Conservation (phyloP, 1,140 invertebrate species). For the Drosophila ohnishii region DNA sequence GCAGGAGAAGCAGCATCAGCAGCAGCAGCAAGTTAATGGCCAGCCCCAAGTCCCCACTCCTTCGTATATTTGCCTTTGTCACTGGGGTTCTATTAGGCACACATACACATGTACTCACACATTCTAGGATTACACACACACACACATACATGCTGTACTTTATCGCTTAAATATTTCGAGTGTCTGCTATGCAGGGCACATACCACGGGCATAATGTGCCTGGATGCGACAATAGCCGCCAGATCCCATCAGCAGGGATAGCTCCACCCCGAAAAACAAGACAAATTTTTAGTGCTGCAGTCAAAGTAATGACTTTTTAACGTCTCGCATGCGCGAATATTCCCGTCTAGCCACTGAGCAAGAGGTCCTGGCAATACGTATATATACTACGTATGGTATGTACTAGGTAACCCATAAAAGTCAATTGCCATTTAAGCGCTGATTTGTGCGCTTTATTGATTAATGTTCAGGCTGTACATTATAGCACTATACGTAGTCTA, state of each 20-base stretch:
- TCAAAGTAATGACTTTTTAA: conserved; percentile 66
- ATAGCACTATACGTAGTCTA: neutral
- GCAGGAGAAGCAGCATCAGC: conserved; percentile 30
- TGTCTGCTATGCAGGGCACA: conserved; percentile 66
- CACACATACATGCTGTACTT: conserved; percentile 38
- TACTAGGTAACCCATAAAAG: conserved; percentile 51
- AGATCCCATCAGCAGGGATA: conserved; percentile 7
- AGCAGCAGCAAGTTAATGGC: conserved; percentile 65
- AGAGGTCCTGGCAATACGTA: neutral
- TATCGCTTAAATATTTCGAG: conserved; percentile 78
- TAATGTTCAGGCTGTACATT: conserved; percentile 29
- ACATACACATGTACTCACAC: conserved; percentile 40
- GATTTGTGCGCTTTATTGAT: conserved; percentile 74
- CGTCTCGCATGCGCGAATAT: conserved; percentile 50
- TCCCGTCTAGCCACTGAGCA: conserved; percentile 8
- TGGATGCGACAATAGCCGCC: conserved; percentile 65
- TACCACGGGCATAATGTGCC: conserved; percentile 37
- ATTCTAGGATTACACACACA: conserved; percentile 3
- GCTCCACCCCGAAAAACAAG: conserved; percentile 25
- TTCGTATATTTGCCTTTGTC: conserved; percentile 56
- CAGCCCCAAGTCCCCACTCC: conserved; percentile 23
- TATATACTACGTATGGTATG: neutral
- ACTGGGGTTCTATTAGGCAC: conserved; percentile 75
- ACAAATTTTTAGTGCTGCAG: conserved; percentile 67
- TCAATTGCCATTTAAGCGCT: conserved; percentile 72